A percentile compares a stretch with the other conserved stretches of the same genome.
These are phyloP conservation scores for Autographa gamma DNA, from an alignment of 2,888 invertebrate genomes.

Conservation along the genomic window DNA sequence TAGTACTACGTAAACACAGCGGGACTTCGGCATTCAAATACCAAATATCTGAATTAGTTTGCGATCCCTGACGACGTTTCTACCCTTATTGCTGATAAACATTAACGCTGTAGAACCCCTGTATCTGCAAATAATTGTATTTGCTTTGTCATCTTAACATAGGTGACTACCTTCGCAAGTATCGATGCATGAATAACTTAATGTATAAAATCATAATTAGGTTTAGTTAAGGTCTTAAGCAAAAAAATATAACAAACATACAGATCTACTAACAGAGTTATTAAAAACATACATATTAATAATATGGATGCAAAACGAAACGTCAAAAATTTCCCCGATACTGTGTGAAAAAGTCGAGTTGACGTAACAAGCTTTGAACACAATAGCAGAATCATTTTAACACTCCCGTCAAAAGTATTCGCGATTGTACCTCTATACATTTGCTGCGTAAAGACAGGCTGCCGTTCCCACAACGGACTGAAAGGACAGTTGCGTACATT, in stretches of 20 bases:
- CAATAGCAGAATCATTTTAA: constrained; percentile 10
- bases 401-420: constrained; percentile 22
- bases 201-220: no score
- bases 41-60: constrained; percentile 51
- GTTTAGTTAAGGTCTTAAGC: no score
- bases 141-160: not conserved
- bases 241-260: no score
- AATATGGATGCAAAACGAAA: no score
- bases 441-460: constrained; percentile 30
- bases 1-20: constrained; percentile 16
- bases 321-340: no score
- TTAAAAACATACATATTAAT: no score
- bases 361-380: not conserved
- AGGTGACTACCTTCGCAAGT: not conserved
- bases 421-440: constrained; percentile 38
- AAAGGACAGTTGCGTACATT: constrained; percentile 62
- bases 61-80: constrained; percentile 34
- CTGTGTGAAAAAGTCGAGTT: no score
- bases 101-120: constrained; percentile 18
- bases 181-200: no score
- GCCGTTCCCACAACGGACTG: constrained; percentile 37
- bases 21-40: constrained; percentile 39
- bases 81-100: constrained; percentile 15
- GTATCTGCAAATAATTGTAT: constrained; percentile 15
- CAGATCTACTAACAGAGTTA: no score